phyloP scores from a whole-genome alignment of 1,140 invertebrate species.

The Drosophila pandora region DNA sequence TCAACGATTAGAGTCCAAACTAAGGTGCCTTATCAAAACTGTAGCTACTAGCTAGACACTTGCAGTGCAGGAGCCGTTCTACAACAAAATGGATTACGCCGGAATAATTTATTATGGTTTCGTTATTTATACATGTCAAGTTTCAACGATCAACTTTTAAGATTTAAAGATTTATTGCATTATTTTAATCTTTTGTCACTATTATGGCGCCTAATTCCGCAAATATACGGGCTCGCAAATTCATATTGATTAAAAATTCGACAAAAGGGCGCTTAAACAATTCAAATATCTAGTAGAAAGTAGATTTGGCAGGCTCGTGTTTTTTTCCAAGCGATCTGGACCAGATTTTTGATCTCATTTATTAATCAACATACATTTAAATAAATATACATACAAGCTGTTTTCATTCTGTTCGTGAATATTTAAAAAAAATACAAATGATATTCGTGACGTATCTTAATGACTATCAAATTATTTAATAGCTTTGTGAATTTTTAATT shows the following conservation, averaged over 20 bases:
- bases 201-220: constrained; percentile 56
- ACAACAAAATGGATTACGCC: constrained; percentile 40
- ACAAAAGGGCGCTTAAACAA: constrained; percentile 17
- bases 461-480: constrained; percentile 31
- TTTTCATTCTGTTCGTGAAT: constrained; percentile 14
- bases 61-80: constrained; percentile 29
- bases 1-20: constrained; percentile 25
- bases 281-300: constrained; percentile 31
- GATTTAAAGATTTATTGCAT: constrained; percentile 66
- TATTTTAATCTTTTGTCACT: constrained; percentile 72
- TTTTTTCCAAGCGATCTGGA: background rate
- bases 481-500: constrained; percentile 24
- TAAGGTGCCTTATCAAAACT: constrained; percentile 21
- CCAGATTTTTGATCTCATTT: constrained; percentile 32
- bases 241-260: background rate
- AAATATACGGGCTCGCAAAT: constrained; percentile 53
- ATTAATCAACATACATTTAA: constrained; percentile 16
- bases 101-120: constrained; percentile 59
- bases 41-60: constrained; percentile 2
- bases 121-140: constrained; percentile 42
- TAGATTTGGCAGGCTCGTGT: constrained; percentile 48
- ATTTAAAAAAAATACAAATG: constrained; percentile 32
- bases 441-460: constrained; percentile 41
- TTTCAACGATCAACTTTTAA: constrained; percentile 17
- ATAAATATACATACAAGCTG: constrained; percentile 7